Base-by-base conservation (phyloP, 2,797 vertebrate species). In the Gymnoscopelus braueri region DNA sequence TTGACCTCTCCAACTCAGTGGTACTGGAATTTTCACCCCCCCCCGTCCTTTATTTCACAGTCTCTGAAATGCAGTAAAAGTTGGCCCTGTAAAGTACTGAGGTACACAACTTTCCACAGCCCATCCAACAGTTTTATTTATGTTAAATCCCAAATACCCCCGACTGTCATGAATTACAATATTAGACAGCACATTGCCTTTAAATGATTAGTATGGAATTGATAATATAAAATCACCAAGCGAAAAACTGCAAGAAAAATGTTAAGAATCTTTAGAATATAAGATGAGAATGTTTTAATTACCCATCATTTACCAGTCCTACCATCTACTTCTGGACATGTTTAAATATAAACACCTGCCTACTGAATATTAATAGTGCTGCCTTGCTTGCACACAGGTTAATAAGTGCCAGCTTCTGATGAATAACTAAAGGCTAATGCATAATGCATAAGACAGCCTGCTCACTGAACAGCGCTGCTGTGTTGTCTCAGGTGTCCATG, bases 351-450 rank as follows among this genome's bases (percentile, higher is more conserved):
- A 44, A 57, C 0, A 5, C 67, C 63, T 50, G 39, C 60, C 79
- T 79, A 67, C 74, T 89, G 87, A 89, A 90, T 91, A 90, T 88
- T 90, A 87, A 92, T 85, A 32, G 15, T 32, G 54, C 69, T 76
- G 76, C 69, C 73, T 69, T 83, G 86, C 78, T 85, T 85, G 78
- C 65, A 71, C 78, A 84, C 85, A 87, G 86, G 87, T 89, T 89
- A 86, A 89, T 85, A 72, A 63, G 57, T 51, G 72, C 84, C 82
- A 84, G 80, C 74, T 84, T 84, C 81, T 80, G 79, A 87, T 89
- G 83, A 89, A 91, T 87, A 84, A 89, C 83, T 81, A 65, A 84
- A 79, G 72, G 12, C 52, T 80, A 5, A 91, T 91, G 88, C 88
- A 81, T 89, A 86, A 91, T 91, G 79, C 85, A 91, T 86, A 56